Conservation (phyloP, 2,888 invertebrate species). For the Lepidocyrtoides sp. region DNA sequence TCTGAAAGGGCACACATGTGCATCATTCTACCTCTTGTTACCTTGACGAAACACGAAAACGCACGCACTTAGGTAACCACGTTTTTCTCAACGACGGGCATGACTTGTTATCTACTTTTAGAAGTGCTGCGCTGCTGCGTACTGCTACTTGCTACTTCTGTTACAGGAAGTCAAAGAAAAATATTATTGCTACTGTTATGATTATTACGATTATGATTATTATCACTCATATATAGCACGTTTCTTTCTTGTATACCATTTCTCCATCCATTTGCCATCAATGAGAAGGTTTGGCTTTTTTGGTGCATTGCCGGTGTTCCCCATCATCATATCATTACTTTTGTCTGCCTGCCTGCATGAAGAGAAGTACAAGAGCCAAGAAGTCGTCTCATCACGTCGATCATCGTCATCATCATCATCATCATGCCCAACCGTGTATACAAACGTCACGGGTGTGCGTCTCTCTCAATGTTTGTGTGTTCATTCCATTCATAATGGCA, state of each 20-base stretch:
- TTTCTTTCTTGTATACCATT: background rate
- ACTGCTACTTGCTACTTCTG: background rate
- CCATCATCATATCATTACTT: conserved; percentile 12
- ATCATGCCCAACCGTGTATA: too few species aligned
- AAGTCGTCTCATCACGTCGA: conserved; percentile 44
- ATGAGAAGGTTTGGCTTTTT: background rate
- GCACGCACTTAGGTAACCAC: background rate
- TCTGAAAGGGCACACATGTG: conserved; percentile 20
- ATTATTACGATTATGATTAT: conserved; percentile 76
- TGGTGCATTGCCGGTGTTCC: conserved; percentile 41
- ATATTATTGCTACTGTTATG: conserved; percentile 76
- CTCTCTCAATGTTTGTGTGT: background rate
- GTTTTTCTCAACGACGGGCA: background rate
- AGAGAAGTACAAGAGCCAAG: conserved; percentile 28
- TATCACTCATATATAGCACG: conserved; percentile 37
- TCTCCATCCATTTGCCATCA: background rate
- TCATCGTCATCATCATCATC: background rate
- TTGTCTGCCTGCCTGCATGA: background rate
- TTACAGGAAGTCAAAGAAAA: conserved; percentile 73
- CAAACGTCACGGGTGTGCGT: conserved; percentile 17
- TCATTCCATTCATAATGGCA: conserved; percentile 48
- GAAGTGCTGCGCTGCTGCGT: background rate
- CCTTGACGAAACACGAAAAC: background rate
- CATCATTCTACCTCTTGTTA: conserved; percentile 9
- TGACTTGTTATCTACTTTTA: conserved; percentile 8